Evolutionary conservation across 2,888 invertebrate species (phyloP).

Genomic region (Ophion ventricosus): DNA sequence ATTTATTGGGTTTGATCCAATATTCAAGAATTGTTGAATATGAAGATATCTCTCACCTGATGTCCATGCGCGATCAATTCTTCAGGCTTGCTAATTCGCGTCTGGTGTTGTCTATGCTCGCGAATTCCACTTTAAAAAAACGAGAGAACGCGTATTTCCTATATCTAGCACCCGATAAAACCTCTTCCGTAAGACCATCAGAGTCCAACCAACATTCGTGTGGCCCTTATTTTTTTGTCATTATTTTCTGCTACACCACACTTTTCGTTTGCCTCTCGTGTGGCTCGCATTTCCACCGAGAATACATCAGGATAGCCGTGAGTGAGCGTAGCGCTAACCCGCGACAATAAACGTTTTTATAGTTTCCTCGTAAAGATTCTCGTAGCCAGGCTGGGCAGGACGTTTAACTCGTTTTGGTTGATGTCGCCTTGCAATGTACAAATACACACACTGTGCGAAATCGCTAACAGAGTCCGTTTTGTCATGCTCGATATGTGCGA

Average conservation of each 20-base stretch:
- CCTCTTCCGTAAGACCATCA: conserved; percentile 7
- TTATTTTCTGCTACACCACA: conserved; percentile 37
- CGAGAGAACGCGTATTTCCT: background rate
- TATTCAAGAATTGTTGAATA: background rate
- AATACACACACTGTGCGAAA: conserved; percentile 26
- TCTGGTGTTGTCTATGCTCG: background rate
- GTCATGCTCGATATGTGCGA: background rate
- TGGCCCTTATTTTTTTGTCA: conserved; percentile 28
- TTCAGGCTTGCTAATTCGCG: background rate
- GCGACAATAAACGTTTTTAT: conserved; percentile 72
- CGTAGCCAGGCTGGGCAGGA: conserved; percentile 43
- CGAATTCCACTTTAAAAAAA: background rate
- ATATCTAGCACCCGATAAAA: conserved; percentile 28
- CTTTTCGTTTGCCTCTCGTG: conserved; percentile 3
- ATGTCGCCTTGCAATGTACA: conserved; percentile 39
- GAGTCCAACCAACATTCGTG: background rate
- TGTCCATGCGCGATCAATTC: background rate
- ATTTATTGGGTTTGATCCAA: background rate
- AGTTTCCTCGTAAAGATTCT: conserved; percentile 71
- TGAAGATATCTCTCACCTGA: background rate
- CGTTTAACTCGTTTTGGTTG: conserved; percentile 60
- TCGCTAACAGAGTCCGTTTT: conserved; percentile 13
- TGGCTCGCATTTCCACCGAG: conserved; percentile 21
- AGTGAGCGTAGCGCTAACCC: conserved; percentile 54
- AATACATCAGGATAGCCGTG: conserved; percentile 29